Evolutionary conservation across 64 coral and sea anemone species (phyloP).

Genomic region (Montipora cactus): DNA sequence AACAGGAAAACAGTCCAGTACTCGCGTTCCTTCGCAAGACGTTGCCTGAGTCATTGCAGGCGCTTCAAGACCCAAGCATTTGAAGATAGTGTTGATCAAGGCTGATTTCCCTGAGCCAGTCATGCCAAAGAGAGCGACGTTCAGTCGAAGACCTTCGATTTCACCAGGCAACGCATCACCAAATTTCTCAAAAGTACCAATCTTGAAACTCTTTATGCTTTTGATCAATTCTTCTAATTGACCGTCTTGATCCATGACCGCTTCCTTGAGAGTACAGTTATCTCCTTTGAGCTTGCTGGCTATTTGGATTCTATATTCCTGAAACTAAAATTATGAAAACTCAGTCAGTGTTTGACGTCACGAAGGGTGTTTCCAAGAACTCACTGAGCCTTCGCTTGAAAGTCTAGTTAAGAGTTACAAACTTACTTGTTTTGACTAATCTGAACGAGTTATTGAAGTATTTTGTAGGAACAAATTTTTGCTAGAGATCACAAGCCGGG

Average conservation of each 20-base stretch:
- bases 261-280: background rate
- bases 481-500: too few species aligned
- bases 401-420: background rate
- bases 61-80: conserved; percentile 26
- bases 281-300: too few species aligned
- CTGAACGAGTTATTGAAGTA: background rate
- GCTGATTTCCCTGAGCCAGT: conserved; percentile 89
- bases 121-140: conserved; percentile 73
- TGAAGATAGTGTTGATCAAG: conserved; percentile 76
- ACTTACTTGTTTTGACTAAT: background rate
- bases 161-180: conserved; percentile 71
- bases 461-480: background rate
- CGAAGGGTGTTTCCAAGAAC: background rate
- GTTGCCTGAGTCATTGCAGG: conserved; percentile 49
- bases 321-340: too few species aligned
- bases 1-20: conserved; percentile 45
- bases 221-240: background rate
- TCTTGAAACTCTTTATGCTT: background rate
- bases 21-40: conserved; percentile 65
- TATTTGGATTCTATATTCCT: too few species aligned
- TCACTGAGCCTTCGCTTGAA: background rate
- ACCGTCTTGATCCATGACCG: background rate
- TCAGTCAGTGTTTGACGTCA: background rate
- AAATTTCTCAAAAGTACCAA: background rate
- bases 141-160: conserved; percentile 63